A percentile compares a stretch with the other conserved stretches of the same genome.
Evolutionary conservation across 2,113 vertebrate genomes (phyloP).

Genomic region (Cheilinus undulatus): DNA sequence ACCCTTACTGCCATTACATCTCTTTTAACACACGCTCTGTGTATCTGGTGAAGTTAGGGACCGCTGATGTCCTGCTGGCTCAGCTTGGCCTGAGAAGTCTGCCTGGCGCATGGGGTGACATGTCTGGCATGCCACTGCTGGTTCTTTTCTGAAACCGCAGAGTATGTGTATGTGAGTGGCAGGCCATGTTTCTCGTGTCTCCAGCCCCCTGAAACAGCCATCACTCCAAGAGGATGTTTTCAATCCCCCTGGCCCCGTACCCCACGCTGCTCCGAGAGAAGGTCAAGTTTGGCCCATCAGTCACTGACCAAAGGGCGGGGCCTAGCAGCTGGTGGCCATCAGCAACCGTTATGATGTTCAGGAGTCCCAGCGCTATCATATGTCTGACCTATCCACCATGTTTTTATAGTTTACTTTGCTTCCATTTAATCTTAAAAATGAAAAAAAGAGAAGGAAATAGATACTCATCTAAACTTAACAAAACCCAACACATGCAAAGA

Average conservation of each 20-base stretch:
- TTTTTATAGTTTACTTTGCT: constrained; percentile 19
- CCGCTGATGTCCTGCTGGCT: constrained; percentile 66
- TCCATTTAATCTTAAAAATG: constrained; percentile 1
- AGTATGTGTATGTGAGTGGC: constrained; percentile 81
- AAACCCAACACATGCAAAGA: not conserved
- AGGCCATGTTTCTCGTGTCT: constrained; percentile 82
- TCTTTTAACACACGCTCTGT: constrained; percentile 75
- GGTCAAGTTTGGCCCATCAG: constrained; percentile 88
- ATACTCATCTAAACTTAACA: not conserved
- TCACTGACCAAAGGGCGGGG: constrained; percentile 83
- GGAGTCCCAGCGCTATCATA: constrained; percentile 20
- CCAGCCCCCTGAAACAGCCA: constrained; percentile 79
- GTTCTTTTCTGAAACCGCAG: constrained; percentile 80
- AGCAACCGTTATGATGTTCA: constrained; percentile 65
- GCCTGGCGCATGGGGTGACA: constrained; percentile 78
- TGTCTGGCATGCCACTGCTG: constrained; percentile 80
- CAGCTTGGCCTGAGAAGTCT: constrained; percentile 75
- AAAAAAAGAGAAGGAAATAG: not conserved
- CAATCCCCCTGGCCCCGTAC: constrained; percentile 76
- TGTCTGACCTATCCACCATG: constrained; percentile 30
- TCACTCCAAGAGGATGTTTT: constrained; percentile 86
- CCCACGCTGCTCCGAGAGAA: constrained; percentile 65
- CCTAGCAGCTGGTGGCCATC: constrained; percentile 83
- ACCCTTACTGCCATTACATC: constrained; percentile 19
- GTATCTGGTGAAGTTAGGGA: constrained; percentile 81